These are phyloP conservation scores for Margaritifera margaritifera DNA, from an alignment of 2,888 invertebrate genomes.

Conservation along the genomic window DNA sequence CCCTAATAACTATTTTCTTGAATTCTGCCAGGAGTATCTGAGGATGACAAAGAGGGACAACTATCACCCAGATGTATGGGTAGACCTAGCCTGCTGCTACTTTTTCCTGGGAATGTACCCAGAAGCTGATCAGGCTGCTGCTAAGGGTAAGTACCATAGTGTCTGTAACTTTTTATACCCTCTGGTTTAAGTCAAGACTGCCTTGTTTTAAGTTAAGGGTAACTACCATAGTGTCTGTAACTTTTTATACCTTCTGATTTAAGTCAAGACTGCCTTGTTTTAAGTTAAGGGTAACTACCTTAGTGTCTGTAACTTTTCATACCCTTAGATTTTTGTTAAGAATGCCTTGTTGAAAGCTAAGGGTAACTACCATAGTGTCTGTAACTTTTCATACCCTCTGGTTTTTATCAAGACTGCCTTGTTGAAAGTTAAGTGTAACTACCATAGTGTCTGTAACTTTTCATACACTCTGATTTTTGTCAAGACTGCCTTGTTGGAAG, in stretches of 20 bases:
- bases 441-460: not conserved
- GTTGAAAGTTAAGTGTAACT: conserved; percentile 72
- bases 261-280: too few relatives aligned
- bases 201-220: too few relatives aligned
- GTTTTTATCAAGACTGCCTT: too few relatives aligned
- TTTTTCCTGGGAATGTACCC: conserved; percentile 92
- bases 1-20: too few relatives aligned
- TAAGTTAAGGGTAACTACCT: conserved; percentile 71
- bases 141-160: conserved; percentile 68
- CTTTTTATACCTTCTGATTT: too few relatives aligned
- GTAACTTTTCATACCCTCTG: not conserved
- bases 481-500: too few relatives aligned
- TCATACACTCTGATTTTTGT: too few relatives aligned
- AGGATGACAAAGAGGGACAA: conserved; percentile 73
- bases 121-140: conserved; percentile 79
- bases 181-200: too few relatives aligned
- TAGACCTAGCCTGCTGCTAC: conserved; percentile 93
- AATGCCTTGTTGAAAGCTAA: too few relatives aligned
- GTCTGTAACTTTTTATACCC: not conserved
- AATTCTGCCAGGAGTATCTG: conserved; percentile 72
- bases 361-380: conserved; percentile 57
- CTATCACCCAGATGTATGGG: conserved; percentile 78
- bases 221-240: conserved; percentile 1
- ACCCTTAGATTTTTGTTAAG: too few relatives aligned
- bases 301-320: not conserved